Base-by-base conservation (phyloP, 1,140 invertebrate species). In the Leptinotarsa defecta region DNA sequence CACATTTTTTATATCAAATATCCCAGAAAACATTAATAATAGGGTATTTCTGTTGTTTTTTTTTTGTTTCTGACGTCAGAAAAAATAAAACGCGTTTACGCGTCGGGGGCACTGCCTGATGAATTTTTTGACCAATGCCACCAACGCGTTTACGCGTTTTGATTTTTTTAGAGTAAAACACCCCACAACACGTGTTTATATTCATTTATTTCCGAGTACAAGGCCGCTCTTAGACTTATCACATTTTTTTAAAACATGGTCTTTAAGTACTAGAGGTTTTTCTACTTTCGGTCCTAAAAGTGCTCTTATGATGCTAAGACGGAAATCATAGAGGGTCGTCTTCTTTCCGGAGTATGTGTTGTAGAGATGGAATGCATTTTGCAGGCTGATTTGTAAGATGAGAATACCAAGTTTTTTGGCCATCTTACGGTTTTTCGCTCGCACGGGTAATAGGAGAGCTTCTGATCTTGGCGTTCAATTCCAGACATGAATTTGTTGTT, bases 401-500 rank as follows among this genome's bases (percentile, higher is more conserved):
- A 76, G 76, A 48, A 75, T 77, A 13, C 5, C 67, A 34, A 77
- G 27, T 11, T 83, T 86, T 20, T 76, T 79, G 83, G 81, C 84
- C 84, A 85, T 13, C 81, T 72, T 27, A 83, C 6, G 2, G 81
- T 82, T 75, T 85, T 85, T 68, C 78, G 68, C 13, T 48, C 34
- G 1, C 67, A 76, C 48, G 4, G 24, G 4, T 24, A 24, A 4
- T 24, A 24, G 3, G 24, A 24, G 24, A 24, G 24, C 24, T 4
- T 34, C 1, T 34, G 84, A 74, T 85, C 82, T 72, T 84, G 81
- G 5, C 72, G 72, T 76, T 84, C 80, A 22, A 85, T 65, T 2
- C 80, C 80, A 8, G 76, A 79, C 81, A 84, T 84, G 75, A 76
- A 78, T 27, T 81, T 74, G 64, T 85, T 83, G 68, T 85, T 86